Conservation (phyloP, 2,797 vertebrate genomes). For the Protosalanx chinensis region DNA sequence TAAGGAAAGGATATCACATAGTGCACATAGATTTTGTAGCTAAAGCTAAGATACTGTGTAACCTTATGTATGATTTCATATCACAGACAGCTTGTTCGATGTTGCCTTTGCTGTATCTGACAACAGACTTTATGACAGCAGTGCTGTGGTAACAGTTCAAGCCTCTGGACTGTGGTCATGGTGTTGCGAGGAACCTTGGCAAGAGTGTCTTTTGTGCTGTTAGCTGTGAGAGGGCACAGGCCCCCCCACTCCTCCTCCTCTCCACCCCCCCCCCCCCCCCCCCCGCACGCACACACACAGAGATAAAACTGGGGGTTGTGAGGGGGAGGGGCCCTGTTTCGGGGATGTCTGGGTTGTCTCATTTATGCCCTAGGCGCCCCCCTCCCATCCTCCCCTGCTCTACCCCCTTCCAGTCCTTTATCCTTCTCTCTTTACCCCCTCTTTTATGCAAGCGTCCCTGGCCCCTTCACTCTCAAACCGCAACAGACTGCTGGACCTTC, state of each 20-base stretch:
- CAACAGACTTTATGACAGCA: neutral
- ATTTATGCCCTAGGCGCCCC: conserved; percentile 31
- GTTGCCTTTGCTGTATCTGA: neutral
- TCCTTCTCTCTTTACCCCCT: conserved; percentile 26
- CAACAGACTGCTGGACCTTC: conserved; percentile 42
- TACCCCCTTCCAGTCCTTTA: conserved; percentile 14
- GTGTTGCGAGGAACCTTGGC: conserved; percentile 4
- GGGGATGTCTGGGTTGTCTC: conserved; percentile 38
- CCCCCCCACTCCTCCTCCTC: neutral
- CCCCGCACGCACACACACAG: neutral
- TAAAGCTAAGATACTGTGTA: too few relatives aligned
- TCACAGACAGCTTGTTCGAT: neutral
- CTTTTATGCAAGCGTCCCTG: conserved; percentile 48
- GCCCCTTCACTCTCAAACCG: conserved; percentile 53
- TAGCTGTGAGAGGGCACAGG: neutral
- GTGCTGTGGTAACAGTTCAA: neutral
- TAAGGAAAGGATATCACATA: neutral
- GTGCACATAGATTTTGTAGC: neutral
- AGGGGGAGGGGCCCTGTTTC: conserved; percentile 47
- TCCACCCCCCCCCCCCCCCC: neutral
- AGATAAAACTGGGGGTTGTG: conserved; percentile 2
- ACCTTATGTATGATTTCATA: too few relatives aligned
- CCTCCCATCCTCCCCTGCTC: conserved; percentile 20
- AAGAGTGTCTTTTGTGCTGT: conserved; percentile 9
- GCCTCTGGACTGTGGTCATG: neutral